phyloP scores from a whole-genome alignment of 2,888 invertebrate genomes.

The Eupithecia inturbata region DNA sequence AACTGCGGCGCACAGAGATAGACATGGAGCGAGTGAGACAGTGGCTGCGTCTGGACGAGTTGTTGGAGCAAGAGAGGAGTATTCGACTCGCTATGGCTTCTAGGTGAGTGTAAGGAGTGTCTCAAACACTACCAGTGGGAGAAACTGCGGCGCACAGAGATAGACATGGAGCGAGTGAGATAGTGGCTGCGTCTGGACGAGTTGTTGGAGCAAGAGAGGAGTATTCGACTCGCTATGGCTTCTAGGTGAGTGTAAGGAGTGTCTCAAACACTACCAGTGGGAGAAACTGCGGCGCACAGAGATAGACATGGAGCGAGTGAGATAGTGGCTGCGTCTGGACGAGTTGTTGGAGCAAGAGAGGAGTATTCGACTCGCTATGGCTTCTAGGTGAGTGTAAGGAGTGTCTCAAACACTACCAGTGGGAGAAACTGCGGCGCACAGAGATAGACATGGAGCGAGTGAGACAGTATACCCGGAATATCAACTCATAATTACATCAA shows the following conservation, averaged over 20 bases:
- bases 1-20: conserved; percentile 95
- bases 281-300: conserved; percentile 97
- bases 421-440: too few relatives aligned
- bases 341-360: conserved; percentile 97
- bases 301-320: conserved; percentile 96
- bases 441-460: too few relatives aligned
- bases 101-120: conserved; percentile 93
- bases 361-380: conserved; percentile 89
- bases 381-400: too few relatives aligned
- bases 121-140: conserved; percentile 98
- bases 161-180: conserved; percentile 95
- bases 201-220: conserved; percentile 95
- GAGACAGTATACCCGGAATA: too few relatives aligned
- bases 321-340: conserved; percentile 96
- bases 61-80: conserved; percentile 96
- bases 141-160: conserved; percentile 95
- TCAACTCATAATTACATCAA: too few relatives aligned
- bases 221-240: conserved; percentile 88
- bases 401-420: too few relatives aligned
- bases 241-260: conserved; percentile 91
- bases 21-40: conserved; percentile 96
- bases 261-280: conserved; percentile 97
- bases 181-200: conserved; percentile 98
- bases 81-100: conserved; percentile 88
- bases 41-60: conserved; percentile 97